A percentile compares a stretch with the other conserved stretches of the same genome.
phyloP scores from a whole-genome alignment of 2,113 vertebrate genomes.

The Anhinga anhinga region DNA sequence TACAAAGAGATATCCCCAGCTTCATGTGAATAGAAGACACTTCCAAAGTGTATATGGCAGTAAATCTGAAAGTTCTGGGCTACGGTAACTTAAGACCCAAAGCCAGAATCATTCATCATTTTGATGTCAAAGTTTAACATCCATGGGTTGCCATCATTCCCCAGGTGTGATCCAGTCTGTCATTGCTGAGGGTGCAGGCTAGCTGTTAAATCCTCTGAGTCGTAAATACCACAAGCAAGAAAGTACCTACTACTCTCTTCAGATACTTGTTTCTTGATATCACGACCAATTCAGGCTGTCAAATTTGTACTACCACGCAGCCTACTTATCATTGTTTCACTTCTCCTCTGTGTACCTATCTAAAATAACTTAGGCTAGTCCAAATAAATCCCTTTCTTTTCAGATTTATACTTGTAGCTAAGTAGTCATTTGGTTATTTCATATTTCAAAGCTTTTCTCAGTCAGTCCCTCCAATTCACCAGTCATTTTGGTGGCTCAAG shows the following conservation, averaged over 20 bases:
- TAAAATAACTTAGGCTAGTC: background rate
- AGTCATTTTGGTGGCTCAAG: slow-evolving; percentile 6
- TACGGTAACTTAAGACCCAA: background rate
- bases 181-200: background rate
- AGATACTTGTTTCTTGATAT: background rate
- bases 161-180: background rate
- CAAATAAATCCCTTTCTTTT: background rate
- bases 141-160: background rate
- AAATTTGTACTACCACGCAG: background rate
- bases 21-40: background rate
- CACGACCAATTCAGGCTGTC: background rate
- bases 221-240: background rate
- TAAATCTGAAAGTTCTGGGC: background rate
- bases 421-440: slow-evolving; percentile 7
- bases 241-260: background rate
- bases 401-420: background rate
- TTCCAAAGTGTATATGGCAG: background rate
- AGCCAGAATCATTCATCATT: background rate
- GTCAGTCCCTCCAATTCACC: slow-evolving; percentile 18
- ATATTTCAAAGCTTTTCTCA: slow-evolving; percentile 11
- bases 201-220: background rate
- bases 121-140: background rate
- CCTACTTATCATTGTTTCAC: background rate
- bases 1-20: background rate
- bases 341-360: background rate